These are phyloP conservation scores for Pelusios castaneus DNA, from an alignment of 2,113 vertebrate species.

Conservation along the genomic window DNA sequence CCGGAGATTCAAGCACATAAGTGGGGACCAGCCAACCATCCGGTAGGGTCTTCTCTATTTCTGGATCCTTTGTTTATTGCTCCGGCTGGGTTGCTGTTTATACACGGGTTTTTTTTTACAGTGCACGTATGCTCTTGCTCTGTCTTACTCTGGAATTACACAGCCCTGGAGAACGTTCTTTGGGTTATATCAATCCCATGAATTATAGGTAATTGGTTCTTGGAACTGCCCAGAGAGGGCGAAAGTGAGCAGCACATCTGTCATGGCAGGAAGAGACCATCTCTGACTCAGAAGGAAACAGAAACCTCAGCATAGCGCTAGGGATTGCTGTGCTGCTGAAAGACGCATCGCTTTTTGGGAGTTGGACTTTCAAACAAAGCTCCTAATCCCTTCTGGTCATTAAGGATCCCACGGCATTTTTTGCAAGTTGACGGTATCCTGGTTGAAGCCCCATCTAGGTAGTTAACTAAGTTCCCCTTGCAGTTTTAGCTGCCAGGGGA, in stretches of 20 bases:
- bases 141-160: neutral
- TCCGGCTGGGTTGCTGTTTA: neutral
- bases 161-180: too few species aligned
- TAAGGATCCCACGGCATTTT: neutral
- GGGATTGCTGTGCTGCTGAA: neutral
- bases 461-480: neutral
- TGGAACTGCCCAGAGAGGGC: neutral
- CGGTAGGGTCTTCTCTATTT: slow-evolving; percentile 72
- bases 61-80: neutral
- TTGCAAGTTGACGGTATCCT: neutral
- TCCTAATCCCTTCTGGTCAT: neutral
- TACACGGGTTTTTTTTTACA: neutral
- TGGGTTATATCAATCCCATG: neutral
- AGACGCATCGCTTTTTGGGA: neutral
- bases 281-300: neutral
- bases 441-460: neutral
- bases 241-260: neutral
- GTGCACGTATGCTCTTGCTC: neutral
- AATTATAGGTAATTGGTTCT: neutral
- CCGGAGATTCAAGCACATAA: slow-evolving; percentile 87
- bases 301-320: neutral
- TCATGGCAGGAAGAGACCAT: too few species aligned
- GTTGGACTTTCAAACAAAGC: neutral
- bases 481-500: neutral
- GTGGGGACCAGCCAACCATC: slow-evolving; percentile 83